Percentiles rank a stretch among this genome's conserved stretches.
Evolutionary conservation across 2,888 invertebrate species (phyloP).

Genomic region (Nemoura dubitans): DNA sequence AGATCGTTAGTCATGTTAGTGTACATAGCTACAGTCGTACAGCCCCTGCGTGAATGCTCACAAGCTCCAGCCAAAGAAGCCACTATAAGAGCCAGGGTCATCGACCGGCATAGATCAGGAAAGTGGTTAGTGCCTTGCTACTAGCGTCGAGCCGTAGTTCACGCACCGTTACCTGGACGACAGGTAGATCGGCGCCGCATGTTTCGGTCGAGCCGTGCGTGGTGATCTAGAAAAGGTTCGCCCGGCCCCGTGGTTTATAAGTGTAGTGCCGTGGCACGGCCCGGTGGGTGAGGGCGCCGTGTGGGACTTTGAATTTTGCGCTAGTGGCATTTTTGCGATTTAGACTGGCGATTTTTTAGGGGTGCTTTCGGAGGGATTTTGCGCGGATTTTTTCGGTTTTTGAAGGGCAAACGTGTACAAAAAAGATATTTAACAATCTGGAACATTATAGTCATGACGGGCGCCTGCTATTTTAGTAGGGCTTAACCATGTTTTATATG

Average conservation of each 20-base stretch:
- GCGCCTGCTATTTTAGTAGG: too few species aligned
- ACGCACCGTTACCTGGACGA: constrained; percentile 20
- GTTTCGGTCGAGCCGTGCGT: constrained; percentile 30
- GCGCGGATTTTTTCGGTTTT: too few species aligned
- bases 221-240: background rate
- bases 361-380: background rate
- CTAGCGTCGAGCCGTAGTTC: constrained; percentile 15
- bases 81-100: background rate
- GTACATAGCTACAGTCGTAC: too few species aligned
- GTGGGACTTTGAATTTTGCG: background rate
- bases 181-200: background rate
- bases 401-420: too few species aligned
- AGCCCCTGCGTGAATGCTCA: too few species aligned
- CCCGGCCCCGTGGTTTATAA: too few species aligned
- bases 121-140: background rate
- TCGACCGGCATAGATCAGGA: constrained; percentile 32
- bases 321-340: background rate
- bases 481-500: too few species aligned
- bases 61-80: background rate
- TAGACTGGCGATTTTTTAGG: constrained; percentile 1
- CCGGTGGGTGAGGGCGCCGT: too few species aligned
- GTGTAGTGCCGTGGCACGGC: too few species aligned
- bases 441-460: too few species aligned
- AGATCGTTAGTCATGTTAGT: too few species aligned
- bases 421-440: too few species aligned